Base-by-base conservation (phyloP, 1,140 invertebrate genomes). In the Stegodyphus mimosarum region DNA sequence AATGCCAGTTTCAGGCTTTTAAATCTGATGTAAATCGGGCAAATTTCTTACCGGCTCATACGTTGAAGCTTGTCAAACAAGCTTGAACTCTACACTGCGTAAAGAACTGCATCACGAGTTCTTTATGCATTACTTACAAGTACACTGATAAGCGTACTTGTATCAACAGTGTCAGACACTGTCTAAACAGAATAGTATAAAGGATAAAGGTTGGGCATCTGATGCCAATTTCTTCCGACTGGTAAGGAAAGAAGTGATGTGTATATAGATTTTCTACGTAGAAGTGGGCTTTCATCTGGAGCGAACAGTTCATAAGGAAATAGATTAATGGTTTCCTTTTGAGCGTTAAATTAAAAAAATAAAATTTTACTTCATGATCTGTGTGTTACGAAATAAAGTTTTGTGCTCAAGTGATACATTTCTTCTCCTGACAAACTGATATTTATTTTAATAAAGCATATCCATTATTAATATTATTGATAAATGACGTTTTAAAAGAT, bases 161-260 rank as follows among this genome's bases (percentile, higher is more conserved):
- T 84, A 78, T 72, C 55, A 53, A 86, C 83, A 86, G 83, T 78
- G 83, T 86, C 75, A 72, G 78, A 86, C 83, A 69, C 83, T 86
- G 83, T 86, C 83, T 86, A 86, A 86, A 86, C 67, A 70, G 73
- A 84, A 84, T 18, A 86, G 83, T 69, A 71, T 33, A 49, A 63
- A 67, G 49, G 33, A 49, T 55, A 33, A 33, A 33, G 75, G 51
- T 64, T 77, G 52, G 83, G 83, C 83, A 86, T 86, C 17, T 78
- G 52, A 86, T 86, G 83, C 83, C 83, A 84, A 60, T 53, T 84
- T 84, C 52, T 83, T 74, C 64, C 72, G 17, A n/a, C n/a, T 13
- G 63, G 76, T 84, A 48, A 67, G 17, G 48, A 51, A 70, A 17
- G 64, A 66, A 71, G 67, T 80, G 67, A 72, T 80, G 70, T 81